Percentiles rank a stretch among this genome's conserved stretches.
These are phyloP conservation scores for Dallia pectoralis DNA, from an alignment of 2,797 vertebrate genomes.

Conservation along the genomic window DNA sequence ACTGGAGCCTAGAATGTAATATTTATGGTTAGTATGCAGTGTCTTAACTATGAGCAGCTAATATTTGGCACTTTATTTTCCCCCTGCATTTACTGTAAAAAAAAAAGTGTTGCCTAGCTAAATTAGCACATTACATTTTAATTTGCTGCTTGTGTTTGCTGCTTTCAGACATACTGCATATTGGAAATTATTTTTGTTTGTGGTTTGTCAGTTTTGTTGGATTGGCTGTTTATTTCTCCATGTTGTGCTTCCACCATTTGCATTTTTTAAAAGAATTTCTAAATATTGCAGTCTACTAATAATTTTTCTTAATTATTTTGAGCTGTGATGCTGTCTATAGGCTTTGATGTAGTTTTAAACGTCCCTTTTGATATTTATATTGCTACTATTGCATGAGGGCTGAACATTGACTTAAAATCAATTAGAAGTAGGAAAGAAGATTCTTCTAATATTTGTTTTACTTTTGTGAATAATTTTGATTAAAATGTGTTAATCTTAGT, in stretches of 20 bases:
- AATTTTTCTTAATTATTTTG: not conserved
- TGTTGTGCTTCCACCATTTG: not conserved
- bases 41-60: conserved; percentile 5
- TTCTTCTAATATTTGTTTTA: not conserved
- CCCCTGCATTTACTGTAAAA: conserved; percentile 27
- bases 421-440: not conserved
- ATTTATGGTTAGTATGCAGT: conserved; percentile 17
- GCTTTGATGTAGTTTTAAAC: not conserved
- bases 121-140: not conserved
- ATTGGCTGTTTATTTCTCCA: not conserved
- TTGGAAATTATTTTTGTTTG: not conserved
- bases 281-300: not conserved
- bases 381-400: not conserved
- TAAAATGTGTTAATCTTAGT: conserved; percentile 8
- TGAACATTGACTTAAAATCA: not conserved
- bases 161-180: not conserved
- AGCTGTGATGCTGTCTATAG: not conserved
- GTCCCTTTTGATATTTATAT: not conserved
- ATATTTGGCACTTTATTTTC: conserved; percentile 59
- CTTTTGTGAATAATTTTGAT: conserved; percentile 16
- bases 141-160: not conserved
- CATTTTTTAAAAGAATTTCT: not conserved
- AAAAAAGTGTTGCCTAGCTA: not conserved
- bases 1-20: conserved; percentile 36
- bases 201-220: not conserved